Conservation (phyloP, 2,113 vertebrate species). For the Calypte anna region DNA sequence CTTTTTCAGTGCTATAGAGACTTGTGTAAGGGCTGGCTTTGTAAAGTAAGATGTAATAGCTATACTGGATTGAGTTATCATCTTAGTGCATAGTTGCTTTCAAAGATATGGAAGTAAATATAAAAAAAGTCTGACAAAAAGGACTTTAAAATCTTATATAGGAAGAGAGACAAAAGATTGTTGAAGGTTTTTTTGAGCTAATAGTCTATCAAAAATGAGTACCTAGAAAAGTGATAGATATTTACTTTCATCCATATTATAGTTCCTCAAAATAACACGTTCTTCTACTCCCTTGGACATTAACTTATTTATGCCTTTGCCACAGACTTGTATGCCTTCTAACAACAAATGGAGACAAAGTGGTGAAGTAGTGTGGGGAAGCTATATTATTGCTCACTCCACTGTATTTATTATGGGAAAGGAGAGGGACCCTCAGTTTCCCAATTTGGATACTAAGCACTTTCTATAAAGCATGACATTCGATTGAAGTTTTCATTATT, state of each 20-base stretch:
- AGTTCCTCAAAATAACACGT: background rate
- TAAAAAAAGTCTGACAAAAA: background rate
- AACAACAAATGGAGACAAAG: background rate
- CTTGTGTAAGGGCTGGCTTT: background rate
- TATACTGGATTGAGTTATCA: background rate
- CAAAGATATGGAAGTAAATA: background rate
- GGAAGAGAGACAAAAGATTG: background rate
- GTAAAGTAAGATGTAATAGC: background rate
- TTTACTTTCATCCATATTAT: background rate
- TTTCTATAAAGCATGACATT: background rate
- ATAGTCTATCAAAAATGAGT: background rate
- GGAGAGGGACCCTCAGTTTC: background rate
- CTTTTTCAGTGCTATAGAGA: background rate
- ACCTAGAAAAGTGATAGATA: background rate
- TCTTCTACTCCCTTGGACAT: background rate
- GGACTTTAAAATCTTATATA: background rate
- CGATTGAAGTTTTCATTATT: background rate
- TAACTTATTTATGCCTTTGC: background rate
- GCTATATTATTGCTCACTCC: background rate
- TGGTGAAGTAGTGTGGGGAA: background rate
- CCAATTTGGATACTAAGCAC: background rate
- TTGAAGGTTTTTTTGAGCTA: background rate
- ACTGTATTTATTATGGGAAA: background rate
- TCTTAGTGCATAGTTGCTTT: background rate
- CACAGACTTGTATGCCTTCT: background rate